Base-by-base conservation (phyloP, 2,113 vertebrate species). In the Chionodraco myersi region DNA sequence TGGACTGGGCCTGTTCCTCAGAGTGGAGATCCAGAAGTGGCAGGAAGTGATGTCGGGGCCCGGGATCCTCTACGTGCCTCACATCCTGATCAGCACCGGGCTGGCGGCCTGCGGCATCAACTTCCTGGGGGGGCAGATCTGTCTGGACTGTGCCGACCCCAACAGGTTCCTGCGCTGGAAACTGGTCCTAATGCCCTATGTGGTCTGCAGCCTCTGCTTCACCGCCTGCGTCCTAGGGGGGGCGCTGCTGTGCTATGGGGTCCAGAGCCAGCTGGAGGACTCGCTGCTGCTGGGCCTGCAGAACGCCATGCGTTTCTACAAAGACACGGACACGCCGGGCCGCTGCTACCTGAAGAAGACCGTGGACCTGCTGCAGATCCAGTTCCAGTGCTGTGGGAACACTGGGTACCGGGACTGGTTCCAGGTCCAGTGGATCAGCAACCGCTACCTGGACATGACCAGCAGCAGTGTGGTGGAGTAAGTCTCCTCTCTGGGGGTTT, bases 381-480 rank as follows among this genome's bases (percentile, higher is more conserved):
- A 95, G 78, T 96, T 97, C 87, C 95, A 91, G 0, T 97, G 97
- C 90, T 98, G 97, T 65, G 97, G 97, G 41, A 97, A 96, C 80
- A 92, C 91, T 5, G 96, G 95, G 14, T 95, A 95, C 82, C 92
- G 91, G 65, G 97, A 98, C 90, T 98, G 97, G 97, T 97, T 97
- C 92, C 92, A 96, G 87, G 92, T 97, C 80, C 97, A 98, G 93
- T 98, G 97, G 97, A 92, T 97, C 80, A 96, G 95, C 81, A 85
- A 76, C 75, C 95, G 95, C 15, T 97, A 97, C 36, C 92, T 97
- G 89, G 95, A 98, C 87, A 94, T 96, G 95, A 95, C 90, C 83
- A 94, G 93, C 82, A 94, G 92, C 41, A 89, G 93, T 2, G 95
- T 97, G 82, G 10, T 88, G 52, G 95, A 96, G 96, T 97, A 95